A percentile compares a stretch with the other conserved stretches of the same genome.
Conservation (phyloP, 2,113 vertebrate genomes). For the Ceyx margarethae region DNA sequence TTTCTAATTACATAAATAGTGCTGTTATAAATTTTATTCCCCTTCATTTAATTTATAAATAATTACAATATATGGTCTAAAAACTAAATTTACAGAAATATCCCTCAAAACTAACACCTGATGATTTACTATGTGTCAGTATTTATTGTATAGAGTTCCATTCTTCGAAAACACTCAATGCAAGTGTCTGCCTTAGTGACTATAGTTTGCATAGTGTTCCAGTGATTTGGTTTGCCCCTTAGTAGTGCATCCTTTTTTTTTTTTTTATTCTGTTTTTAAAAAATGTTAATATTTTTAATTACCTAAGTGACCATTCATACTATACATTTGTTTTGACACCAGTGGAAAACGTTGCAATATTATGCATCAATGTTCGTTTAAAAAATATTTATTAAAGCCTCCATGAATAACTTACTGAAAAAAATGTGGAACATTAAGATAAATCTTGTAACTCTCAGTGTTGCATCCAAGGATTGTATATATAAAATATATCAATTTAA, state of each 20-base stretch:
- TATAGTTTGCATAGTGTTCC: not conserved
- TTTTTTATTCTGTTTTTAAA: not conserved
- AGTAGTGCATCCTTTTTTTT: not conserved
- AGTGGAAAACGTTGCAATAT: not conserved
- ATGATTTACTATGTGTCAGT: not conserved
- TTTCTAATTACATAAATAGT: not conserved
- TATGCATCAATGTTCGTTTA: not conserved
- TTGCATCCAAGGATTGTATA: not conserved
- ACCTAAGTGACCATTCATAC: not conserved
- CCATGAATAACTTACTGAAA: not conserved
- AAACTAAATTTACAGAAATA: not conserved
- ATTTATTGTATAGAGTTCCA: not conserved
- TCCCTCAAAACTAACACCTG: not conserved
- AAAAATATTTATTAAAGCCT: not conserved
- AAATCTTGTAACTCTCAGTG: not conserved
- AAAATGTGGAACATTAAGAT: not conserved
- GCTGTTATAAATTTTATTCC: not conserved
- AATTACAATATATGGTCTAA: not conserved
- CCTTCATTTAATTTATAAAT: not conserved
- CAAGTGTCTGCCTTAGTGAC: not conserved
- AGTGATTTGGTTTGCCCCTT: not conserved
- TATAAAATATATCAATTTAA: not conserved
- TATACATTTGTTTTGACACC: not conserved
- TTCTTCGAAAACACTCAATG: not conserved
- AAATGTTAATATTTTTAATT: not conserved